Evolutionary conservation across 2,113 vertebrate genomes (phyloP).

Genomic region (Muscicapa adusta): DNA sequence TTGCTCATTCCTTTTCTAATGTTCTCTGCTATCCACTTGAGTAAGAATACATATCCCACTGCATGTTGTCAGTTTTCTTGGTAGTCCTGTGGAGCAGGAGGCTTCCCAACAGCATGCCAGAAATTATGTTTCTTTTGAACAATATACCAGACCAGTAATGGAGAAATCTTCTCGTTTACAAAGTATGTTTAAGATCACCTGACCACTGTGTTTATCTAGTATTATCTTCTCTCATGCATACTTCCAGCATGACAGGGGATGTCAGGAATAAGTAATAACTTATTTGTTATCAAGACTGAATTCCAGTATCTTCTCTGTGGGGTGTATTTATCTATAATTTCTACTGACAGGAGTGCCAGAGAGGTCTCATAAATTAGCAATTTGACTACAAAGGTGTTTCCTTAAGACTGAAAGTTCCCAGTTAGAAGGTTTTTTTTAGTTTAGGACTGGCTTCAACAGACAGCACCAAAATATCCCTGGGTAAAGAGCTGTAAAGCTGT

Average conservation of each 20-base stretch:
- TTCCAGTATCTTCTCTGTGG: not conserved
- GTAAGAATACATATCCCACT: not conserved
- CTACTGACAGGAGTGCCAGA: not conserved
- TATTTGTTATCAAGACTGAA: not conserved
- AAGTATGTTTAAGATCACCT: not conserved
- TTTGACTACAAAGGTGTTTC: not conserved
- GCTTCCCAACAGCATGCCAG: not conserved
- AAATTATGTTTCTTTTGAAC: not conserved
- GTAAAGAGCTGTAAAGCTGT: not conserved
- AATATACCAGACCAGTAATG: not conserved
- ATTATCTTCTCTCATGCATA: not conserved
- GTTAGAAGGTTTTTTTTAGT: not conserved
- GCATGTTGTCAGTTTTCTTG: not conserved
- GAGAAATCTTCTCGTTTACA: not conserved
- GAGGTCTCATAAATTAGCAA: not conserved
- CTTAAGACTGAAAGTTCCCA: not conserved
- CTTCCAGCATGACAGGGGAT: not conserved
- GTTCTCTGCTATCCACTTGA: not conserved
- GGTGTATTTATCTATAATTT: not conserved
- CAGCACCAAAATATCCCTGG: rapidly evolving
- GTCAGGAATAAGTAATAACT: not conserved
- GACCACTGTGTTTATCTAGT: not conserved
- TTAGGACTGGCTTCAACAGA: not conserved
- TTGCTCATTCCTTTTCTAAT: not conserved
- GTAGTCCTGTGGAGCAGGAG: not conserved